A percentile compares a stretch with the other conserved stretches of the same genome.
Conservation (phyloP, 2,888 invertebrate genomes). For the Aphodius granarius region DNA sequence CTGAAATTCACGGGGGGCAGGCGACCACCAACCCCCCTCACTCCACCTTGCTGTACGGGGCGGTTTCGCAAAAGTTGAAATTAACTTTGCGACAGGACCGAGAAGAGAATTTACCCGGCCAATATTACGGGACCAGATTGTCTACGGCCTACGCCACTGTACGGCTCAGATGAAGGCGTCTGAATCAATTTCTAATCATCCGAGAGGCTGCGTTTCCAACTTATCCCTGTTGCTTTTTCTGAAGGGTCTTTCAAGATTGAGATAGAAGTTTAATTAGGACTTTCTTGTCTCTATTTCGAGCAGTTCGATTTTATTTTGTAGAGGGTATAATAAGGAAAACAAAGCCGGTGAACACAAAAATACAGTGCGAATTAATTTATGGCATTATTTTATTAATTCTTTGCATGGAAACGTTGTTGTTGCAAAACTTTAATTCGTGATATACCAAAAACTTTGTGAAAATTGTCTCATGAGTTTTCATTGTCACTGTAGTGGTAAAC, state of each 20-base stretch:
- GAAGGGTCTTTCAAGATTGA: neutral
- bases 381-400: too few relatives aligned
- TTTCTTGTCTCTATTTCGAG: neutral
- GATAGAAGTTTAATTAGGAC: neutral
- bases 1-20: neutral
- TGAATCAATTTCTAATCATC: constrained; percentile 9
- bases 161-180: neutral
- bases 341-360: too few relatives aligned
- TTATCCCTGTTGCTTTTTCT: neutral
- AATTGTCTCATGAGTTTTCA: too few relatives aligned
- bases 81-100: constrained; percentile 30
- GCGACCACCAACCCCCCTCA: neutral
- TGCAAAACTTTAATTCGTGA: too few relatives aligned
- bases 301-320: too few relatives aligned
- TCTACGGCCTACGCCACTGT: neutral
- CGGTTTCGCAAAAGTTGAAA: constrained; percentile 25
- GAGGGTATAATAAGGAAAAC: too few relatives aligned
- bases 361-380: too few relatives aligned
- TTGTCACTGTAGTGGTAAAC: neutral
- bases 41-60: constrained; percentile 7
- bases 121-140: neutral
- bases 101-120: constrained; percentile 36
- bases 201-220: neutral
- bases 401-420: too few relatives aligned
- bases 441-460: neutral